Base-by-base conservation (phyloP, 1,140 invertebrate genomes). In the Nephila pilipes region DNA sequence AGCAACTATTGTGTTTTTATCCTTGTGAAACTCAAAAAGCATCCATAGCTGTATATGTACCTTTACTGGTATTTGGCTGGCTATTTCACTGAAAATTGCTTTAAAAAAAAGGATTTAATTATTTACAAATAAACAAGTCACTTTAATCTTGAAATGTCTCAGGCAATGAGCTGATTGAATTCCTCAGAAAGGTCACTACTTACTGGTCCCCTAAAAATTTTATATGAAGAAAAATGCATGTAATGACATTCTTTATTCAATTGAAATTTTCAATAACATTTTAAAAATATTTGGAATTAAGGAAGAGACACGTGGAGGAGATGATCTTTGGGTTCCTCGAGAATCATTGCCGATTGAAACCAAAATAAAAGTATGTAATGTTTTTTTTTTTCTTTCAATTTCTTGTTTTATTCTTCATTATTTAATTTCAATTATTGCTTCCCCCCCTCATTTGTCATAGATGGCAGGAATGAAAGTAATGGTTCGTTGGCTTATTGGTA, bases 381-480 rank as follows among this genome's bases (percentile, higher is more conserved):
- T 83, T 57, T 3, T 55, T 54, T 25, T 3, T 83, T n/a, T 32
- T 79, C 10, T 60, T 25, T 32, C 18, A 29, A 75, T 75, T 75
- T n/a, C n/a, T 54, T 18, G 14, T 20, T 36, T 32, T 75, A 4
- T 75, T 65, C 2, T 65, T 14, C 8, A 20, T 54, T 2, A 25
- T 54, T 32, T 29, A n/a, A n/a, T 83, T n/a, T 8, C 22, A 83
- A n/a, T 46, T 4, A n/a, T 2, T 83, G 54, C 22, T n/a, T 69
- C 10, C 1, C 32, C 38, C 12, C n/a, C 14, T 20, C 18, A 57
- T 20, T 85, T 29, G 20, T 38, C 16, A 6, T 63, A 96, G 96
- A 95, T 97, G 36, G 98, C 99, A 96, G 98, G 98, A 0, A 96
- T 99, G 94, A 99, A 99, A 95, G 97, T 98, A 88, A 99, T 99